These are phyloP conservation scores for Myotis findleyi DNA, from an alignment of 2,797 vertebrate species.

Conservation along the genomic window DNA sequence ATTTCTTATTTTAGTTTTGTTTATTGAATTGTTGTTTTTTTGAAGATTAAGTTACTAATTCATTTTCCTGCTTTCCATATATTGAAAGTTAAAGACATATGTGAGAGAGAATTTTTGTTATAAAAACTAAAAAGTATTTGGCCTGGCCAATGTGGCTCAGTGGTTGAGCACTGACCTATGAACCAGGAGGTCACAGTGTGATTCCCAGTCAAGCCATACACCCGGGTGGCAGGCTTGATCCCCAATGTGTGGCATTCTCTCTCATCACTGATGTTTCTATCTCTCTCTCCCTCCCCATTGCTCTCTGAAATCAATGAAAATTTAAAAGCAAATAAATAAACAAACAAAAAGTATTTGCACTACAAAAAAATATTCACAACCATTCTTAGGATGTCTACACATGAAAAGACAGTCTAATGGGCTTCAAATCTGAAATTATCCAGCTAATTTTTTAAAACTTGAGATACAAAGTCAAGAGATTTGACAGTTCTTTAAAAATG, in stretches of 20 bases:
- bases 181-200: no score
- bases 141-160: no score
- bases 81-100: not conserved
- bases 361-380: not conserved
- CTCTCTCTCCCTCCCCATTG: no score
- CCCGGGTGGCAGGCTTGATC: no score
- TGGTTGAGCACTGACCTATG: no score
- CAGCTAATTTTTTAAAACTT: not conserved
- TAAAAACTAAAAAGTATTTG: not conserved
- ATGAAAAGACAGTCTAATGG: not conserved
- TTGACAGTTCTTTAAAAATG: not conserved
- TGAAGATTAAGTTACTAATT: not conserved
- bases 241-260: no score
- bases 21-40: not conserved
- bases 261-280: no score
- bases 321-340: no score
- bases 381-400: not conserved
- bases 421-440: conserved; percentile 1
- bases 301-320: no score
- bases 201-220: no score
- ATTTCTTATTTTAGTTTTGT: not conserved
- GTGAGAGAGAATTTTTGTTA: not conserved
- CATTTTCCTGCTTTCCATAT: not conserved
- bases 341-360: not conserved
- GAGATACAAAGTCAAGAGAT: not conserved